phyloP scores from a whole-genome alignment of 2,797 vertebrate genomes.

The Caiman crocodilus region DNA sequence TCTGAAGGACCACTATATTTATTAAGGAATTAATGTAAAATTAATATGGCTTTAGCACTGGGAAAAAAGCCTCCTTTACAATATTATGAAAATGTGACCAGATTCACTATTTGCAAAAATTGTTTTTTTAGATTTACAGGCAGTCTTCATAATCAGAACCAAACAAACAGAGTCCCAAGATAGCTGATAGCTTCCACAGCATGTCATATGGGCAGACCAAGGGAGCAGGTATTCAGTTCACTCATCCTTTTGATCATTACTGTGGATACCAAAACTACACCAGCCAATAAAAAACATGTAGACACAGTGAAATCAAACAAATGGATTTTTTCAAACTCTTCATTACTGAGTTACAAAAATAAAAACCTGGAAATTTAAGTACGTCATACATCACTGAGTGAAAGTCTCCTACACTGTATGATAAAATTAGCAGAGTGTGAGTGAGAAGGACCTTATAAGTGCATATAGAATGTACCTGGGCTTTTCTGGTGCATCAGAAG shows the following conservation, averaged over 20 bases:
- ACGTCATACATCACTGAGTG: neutral
- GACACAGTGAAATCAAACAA: neutral
- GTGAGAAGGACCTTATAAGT: neutral
- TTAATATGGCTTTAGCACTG: neutral
- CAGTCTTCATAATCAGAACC: neutral
- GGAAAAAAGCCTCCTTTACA: neutral
- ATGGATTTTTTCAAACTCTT: neutral
- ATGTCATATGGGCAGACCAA: neutral
- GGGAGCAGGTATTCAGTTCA: neutral
- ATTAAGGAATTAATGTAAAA: neutral
- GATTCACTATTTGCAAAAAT: neutral
- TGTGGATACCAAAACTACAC: neutral
- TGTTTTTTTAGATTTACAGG: neutral
- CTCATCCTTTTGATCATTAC: neutral
- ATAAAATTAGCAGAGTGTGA: neutral
- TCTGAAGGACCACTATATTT: neutral
- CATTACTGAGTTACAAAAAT: neutral
- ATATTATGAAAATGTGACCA: neutral
- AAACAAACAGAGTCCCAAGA: neutral
- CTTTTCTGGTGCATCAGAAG: constrained; percentile 93
- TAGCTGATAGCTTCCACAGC: constrained; percentile 1
- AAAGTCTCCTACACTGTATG: neutral
- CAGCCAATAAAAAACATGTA: neutral
- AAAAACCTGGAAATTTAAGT: constrained; percentile 14
- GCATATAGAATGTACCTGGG: constrained; percentile 86